A percentile compares a stretch with the other conserved stretches of the same genome.
These are phyloP conservation scores for Gouania willdenowi DNA, from an alignment of 2,797 vertebrate genomes.

Conservation along the genomic window DNA sequence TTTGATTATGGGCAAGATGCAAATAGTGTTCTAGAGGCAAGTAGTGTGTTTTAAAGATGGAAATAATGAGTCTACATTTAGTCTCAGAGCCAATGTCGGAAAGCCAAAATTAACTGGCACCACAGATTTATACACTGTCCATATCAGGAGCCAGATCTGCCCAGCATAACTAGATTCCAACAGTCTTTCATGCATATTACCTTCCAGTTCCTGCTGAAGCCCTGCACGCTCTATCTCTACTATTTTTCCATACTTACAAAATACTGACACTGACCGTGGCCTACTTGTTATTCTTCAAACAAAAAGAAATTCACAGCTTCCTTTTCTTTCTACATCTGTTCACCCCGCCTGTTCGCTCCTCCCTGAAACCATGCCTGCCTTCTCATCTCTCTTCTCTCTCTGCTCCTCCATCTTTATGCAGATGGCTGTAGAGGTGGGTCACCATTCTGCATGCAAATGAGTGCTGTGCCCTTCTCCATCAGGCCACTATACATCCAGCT, in stretches of 20 bases:
- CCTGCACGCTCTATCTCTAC: background rate
- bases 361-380: slow-evolving; percentile 45
- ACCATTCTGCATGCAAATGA: slow-evolving; percentile 71
- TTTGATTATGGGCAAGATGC: too few relatives aligned
- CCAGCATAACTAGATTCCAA: slow-evolving; percentile 15
- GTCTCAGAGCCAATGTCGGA: slow-evolving; percentile 27
- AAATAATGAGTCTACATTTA: too few relatives aligned
- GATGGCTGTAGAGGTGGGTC: slow-evolving; percentile 64
- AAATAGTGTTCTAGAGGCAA: too few relatives aligned
- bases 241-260: slow-evolving; percentile 17
- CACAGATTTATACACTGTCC: slow-evolving; percentile 19
- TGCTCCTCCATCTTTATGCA: slow-evolving; percentile 66
- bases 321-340: slow-evolving; percentile 49
- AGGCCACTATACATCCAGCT: slow-evolving; percentile 39
- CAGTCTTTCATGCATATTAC: slow-evolving; percentile 25
- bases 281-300: slow-evolving; percentile 24
- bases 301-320: slow-evolving; percentile 37
- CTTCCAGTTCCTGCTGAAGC: slow-evolving; percentile 17
- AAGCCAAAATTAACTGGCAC: slow-evolving; percentile 41
- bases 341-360: slow-evolving; percentile 37
- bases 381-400: slow-evolving; percentile 31
- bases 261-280: slow-evolving; percentile 15
- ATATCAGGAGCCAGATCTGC: slow-evolving; percentile 25
- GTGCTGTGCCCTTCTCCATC: slow-evolving; percentile 51
- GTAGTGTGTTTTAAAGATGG: too few relatives aligned